Conservation (phyloP, 2,113 vertebrate species). For the Spheniscus mendiculus region DNA sequence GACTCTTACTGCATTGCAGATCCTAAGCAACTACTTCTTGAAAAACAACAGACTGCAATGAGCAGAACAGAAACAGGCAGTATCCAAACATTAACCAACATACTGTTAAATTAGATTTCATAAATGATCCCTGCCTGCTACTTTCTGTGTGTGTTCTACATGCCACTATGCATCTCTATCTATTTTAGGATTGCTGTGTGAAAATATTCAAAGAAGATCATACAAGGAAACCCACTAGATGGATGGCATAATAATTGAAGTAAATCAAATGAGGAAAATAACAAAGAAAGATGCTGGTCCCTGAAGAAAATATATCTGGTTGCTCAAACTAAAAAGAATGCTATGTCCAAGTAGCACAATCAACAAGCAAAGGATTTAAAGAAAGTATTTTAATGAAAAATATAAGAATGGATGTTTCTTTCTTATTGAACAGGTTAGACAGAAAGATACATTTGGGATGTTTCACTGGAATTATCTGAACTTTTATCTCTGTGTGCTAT, state of each 20-base stretch:
- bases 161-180: constrained; percentile 1
- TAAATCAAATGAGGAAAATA: constrained; percentile 18
- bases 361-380: background rate
- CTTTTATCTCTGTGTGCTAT: background rate
- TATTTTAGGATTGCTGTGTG: constrained; percentile 25
- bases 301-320: background rate
- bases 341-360: background rate
- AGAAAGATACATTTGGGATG: background rate
- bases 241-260: background rate
- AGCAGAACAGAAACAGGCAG: constrained; percentile 34
- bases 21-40: constrained; percentile 25
- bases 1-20: constrained; percentile 68
- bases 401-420: background rate
- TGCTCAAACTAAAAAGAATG: background rate
- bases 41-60: constrained; percentile 58
- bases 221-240: background rate
- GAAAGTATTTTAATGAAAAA: background rate
- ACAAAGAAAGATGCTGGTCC: background rate
- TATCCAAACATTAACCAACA: constrained; percentile 13
- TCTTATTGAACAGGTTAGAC: background rate
- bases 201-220: constrained; percentile 3
- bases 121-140: constrained; percentile 51
- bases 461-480: background rate
- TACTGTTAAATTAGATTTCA: constrained; percentile 66
- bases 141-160: constrained; percentile 16